Evolutionary conservation across 2,113 vertebrate genomes (phyloP).

Genomic region (Oreochromis spilurus): DNA sequence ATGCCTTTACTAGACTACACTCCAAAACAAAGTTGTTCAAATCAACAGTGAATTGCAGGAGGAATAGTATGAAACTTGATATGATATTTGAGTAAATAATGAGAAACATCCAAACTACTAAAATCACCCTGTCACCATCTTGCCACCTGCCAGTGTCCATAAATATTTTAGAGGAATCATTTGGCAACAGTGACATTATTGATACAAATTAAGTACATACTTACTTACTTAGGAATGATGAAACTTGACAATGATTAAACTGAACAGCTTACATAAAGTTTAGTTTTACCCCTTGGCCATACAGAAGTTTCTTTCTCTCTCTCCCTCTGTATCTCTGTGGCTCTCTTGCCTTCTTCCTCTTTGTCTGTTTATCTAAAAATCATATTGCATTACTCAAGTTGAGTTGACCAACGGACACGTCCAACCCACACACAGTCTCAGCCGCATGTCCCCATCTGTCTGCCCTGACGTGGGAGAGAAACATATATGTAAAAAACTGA

Average conservation of each 20-base stretch:
- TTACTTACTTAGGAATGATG: background rate
- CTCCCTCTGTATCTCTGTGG: background rate
- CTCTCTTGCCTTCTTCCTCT: background rate
- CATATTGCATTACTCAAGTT: constrained; percentile 1
- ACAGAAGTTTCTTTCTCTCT: background rate
- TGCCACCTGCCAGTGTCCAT: background rate
- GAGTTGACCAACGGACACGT: constrained; percentile 5
- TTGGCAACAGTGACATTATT: background rate
- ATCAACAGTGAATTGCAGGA: background rate
- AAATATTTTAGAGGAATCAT: background rate
- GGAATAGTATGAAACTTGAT: background rate
- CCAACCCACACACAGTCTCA: constrained; percentile 5
- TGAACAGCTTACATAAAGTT: constrained; percentile 46
- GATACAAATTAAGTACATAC: background rate
- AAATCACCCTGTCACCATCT: background rate
- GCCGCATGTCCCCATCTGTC: constrained; percentile 17
- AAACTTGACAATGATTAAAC: background rate
- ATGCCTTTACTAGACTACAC: background rate
- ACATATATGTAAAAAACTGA: constrained; percentile 40
- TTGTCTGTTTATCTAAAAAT: constrained; percentile 16
- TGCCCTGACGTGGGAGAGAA: background rate
- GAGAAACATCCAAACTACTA: background rate
- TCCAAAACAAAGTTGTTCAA: background rate
- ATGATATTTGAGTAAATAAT: background rate
- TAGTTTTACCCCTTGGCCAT: background rate